phyloP scores from a whole-genome alignment of 2,797 vertebrate genomes.

The Rhincodon typus region DNA sequence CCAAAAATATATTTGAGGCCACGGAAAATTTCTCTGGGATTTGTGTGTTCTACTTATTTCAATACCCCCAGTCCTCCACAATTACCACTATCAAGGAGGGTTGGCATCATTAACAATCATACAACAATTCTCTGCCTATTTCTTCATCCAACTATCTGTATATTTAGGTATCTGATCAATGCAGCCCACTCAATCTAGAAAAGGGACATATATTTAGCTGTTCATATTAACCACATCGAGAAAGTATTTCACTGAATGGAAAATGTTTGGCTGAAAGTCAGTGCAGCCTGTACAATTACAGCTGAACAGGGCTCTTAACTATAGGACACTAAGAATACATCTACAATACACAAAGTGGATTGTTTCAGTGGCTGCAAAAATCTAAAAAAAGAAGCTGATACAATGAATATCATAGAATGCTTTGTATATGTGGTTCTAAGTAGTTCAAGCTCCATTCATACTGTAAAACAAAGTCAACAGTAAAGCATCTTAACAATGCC shows the following conservation, averaged over 20 bases:
- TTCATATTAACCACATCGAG: neutral
- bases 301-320: conserved; percentile 19
- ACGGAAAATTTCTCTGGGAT: neutral
- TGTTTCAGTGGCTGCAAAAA: conserved; percentile 29
- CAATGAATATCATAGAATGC: conserved; percentile 35
- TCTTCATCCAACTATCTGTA: neutral
- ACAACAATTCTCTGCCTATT: too few relatives aligned
- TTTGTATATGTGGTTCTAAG: conserved; percentile 27
- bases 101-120: neutral
- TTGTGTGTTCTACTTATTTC: neutral
- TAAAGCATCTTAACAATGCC: conserved; percentile 30
- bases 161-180: neutral
- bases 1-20: neutral
- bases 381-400: conserved; percentile 35
- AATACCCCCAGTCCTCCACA: neutral
- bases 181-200: neutral
- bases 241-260: conserved; percentile 25
- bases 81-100: neutral
- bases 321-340: conserved; percentile 30
- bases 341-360: conserved; percentile 33
- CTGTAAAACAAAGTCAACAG: conserved; percentile 22
- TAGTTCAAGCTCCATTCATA: conserved; percentile 35
- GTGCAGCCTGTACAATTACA: conserved; percentile 1
- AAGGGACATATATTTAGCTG: neutral
- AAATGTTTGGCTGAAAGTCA: conserved; percentile 19